A percentile compares a stretch with the other conserved stretches of the same genome.
Conservation (phyloP, 2,113 vertebrate genomes). For the Puma concolor region DNA sequence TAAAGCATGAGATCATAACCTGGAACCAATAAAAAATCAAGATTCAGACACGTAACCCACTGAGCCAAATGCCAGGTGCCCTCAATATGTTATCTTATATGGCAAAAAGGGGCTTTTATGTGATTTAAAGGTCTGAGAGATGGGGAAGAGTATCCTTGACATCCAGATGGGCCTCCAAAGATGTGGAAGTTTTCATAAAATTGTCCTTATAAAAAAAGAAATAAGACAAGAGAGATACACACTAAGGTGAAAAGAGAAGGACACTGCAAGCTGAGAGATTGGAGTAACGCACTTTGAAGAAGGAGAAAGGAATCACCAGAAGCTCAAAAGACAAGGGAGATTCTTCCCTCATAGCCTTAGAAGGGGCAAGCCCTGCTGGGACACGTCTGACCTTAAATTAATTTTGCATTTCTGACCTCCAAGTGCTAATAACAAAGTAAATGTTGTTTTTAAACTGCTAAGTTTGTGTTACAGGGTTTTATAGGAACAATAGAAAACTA, state of each 20-base stretch:
- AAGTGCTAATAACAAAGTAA: neutral
- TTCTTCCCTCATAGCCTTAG: neutral
- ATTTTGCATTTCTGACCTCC: neutral
- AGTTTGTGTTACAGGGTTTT: neutral
- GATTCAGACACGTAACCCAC: too few relatives aligned
- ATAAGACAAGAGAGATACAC: neutral
- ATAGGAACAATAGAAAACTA: neutral
- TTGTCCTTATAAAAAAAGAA: neutral
- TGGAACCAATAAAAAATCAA: too few relatives aligned
- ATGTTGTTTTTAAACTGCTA: neutral
- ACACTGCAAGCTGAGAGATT: neutral
- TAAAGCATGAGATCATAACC: too few relatives aligned
- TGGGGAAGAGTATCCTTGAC: neutral
- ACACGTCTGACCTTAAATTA: neutral
- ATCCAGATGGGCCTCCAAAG: neutral
- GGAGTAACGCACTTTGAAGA: neutral
- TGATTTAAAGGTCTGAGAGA: neutral
- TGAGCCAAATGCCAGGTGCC: too few relatives aligned
- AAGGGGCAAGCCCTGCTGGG: neutral
- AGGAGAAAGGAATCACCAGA: neutral
- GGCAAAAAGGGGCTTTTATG: neutral
- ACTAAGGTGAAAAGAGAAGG: neutral
- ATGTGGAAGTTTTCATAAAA: neutral
- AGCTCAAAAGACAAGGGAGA: neutral
- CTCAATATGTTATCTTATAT: neutral